Evolutionary conservation across 2,888 invertebrate species (phyloP).

Genomic region (Calameuta pallipes): DNA sequence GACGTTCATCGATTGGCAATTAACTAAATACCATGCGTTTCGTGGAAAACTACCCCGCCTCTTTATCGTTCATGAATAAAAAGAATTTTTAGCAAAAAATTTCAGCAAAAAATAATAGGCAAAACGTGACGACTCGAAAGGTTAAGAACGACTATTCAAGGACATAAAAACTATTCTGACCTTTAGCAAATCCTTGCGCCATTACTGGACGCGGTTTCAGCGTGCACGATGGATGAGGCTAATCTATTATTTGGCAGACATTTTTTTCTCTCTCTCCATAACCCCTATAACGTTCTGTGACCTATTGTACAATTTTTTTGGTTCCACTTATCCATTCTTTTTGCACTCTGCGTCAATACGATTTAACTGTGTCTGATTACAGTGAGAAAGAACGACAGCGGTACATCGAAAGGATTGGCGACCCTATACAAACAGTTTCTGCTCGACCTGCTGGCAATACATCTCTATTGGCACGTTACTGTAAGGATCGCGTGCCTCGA

Average conservation of each 20-base stretch:
- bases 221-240: background rate
- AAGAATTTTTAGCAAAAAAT: background rate
- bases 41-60: too few relatives aligned
- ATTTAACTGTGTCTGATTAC: constrained; percentile 9
- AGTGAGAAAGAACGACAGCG: constrained; percentile 64
- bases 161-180: background rate
- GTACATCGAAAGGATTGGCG: constrained; percentile 46
- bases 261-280: background rate
- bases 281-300: background rate
- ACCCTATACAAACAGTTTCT: constrained; percentile 37
- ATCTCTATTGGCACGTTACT: constrained; percentile 83
- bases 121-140: background rate
- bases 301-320: background rate
- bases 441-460: constrained; percentile 75
- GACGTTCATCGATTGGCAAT: too few relatives aligned
- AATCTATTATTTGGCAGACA: background rate
- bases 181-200: background rate
- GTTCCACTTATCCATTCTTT: background rate
- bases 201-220: background rate
- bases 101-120: background rate
- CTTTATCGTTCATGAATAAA: background rate
- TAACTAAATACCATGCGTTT: too few relatives aligned
- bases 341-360: background rate
- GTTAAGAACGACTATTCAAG: background rate
- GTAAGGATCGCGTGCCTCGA: constrained; percentile 83